Conservation (phyloP, 2,113 vertebrate species). For the Marcusenius ussheri region DNA sequence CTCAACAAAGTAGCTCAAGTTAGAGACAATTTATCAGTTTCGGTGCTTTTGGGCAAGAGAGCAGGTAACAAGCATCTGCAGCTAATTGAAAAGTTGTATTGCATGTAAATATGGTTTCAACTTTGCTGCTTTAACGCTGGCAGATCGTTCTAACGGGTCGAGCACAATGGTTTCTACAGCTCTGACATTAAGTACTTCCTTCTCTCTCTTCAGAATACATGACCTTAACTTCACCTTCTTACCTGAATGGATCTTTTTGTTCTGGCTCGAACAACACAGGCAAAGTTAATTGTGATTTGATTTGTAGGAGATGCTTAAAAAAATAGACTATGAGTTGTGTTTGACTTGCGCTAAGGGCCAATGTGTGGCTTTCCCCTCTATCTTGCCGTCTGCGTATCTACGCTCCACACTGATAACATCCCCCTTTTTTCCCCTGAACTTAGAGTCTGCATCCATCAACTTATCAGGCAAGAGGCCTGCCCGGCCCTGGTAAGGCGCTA, state of each 20-base stretch:
- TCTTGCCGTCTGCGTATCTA: neutral
- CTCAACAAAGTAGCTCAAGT: constrained; percentile 58
- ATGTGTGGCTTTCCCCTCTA: neutral
- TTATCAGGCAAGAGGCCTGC: neutral
- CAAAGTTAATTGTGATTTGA: constrained; percentile 45
- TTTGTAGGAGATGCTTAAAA: constrained; percentile 50
- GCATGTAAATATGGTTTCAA: neutral
- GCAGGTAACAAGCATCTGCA: constrained; percentile 18
- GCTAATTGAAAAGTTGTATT: neutral
- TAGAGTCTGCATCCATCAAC: neutral
- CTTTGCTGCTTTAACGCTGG: neutral
- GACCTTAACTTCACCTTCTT: neutral
- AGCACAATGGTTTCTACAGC: neutral
- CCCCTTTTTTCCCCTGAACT: neutral
- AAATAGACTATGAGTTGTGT: constrained; percentile 20
- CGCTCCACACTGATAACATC: neutral
- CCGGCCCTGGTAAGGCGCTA: neutral
- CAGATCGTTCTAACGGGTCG: neutral
- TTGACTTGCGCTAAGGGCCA: neutral
- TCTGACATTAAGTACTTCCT: neutral
- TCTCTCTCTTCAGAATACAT: neutral
- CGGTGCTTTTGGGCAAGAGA: constrained; percentile 31
- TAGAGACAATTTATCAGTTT: constrained; percentile 54
- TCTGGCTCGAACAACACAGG: constrained; percentile 13
- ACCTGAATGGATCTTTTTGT: neutral